Evolutionary conservation across 2,113 vertebrate species (phyloP).

Genomic region (Peucedramus taeniatus): DNA sequence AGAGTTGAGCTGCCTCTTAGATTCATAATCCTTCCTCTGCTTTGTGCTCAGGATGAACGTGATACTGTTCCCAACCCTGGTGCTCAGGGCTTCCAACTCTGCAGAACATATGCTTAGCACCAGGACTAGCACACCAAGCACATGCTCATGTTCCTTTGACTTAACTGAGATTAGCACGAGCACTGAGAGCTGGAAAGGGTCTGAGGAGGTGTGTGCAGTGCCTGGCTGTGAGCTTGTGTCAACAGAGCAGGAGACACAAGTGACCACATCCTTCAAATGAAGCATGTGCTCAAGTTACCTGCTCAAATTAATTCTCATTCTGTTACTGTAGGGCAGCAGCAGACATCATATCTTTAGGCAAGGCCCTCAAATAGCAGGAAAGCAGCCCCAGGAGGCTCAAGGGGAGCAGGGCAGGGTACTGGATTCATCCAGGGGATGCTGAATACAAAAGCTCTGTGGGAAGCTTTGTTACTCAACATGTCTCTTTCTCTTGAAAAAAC

Average conservation of each 20-base stretch:
- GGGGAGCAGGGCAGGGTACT: background rate
- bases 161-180: background rate
- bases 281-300: background rate
- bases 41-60: background rate
- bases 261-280: background rate
- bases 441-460: background rate
- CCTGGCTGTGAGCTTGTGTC: background rate
- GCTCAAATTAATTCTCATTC: background rate
- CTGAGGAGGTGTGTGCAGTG: background rate
- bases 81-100: background rate
- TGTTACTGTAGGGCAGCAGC: background rate
- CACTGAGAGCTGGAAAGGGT: background rate
- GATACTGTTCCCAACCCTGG: background rate
- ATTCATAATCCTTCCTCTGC: background rate
- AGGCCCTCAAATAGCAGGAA: background rate
- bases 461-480: background rate
- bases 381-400: background rate
- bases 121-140: background rate
- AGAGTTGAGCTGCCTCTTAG: background rate
- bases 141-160: background rate
- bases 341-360: background rate
- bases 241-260: background rate
- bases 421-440: background rate
- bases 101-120: constrained; percentile 12
- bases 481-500: background rate